Conservation (phyloP, 2,888 invertebrate genomes). For the Crioceris asparagi region DNA sequence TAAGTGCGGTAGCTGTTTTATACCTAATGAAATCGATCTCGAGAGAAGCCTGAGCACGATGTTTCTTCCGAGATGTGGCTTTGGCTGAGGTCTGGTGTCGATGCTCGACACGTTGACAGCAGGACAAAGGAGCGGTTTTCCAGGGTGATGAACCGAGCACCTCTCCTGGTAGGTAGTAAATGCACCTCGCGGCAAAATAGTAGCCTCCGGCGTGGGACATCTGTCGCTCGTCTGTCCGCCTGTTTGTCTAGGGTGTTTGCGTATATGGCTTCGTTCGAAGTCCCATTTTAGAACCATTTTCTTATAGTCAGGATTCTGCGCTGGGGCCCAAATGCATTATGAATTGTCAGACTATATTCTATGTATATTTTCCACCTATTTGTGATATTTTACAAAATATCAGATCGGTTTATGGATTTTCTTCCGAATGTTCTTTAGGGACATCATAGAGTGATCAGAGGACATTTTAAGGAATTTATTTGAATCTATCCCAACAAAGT, state of each 20-base stretch:
- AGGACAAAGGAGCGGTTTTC: slow-evolving; percentile 38
- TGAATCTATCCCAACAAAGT: no score
- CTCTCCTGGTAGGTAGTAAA: slow-evolving; percentile 26
- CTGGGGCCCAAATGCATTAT: no score
- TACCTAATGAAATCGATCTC: slow-evolving; percentile 18
- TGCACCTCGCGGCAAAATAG: slow-evolving; percentile 23
- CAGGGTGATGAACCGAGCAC: slow-evolving; percentile 38
- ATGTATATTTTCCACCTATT: no score
- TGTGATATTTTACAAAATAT: no score
- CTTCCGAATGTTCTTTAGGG: no score
- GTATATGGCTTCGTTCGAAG: background rate
- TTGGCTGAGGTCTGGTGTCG: slow-evolving; percentile 28
- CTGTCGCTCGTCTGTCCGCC: slow-evolving; percentile 16
- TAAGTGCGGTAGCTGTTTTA: no score
- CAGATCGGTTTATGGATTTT: no score
- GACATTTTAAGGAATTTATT: no score
- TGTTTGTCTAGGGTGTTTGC: slow-evolving; percentile 1
- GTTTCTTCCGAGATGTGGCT: no score
- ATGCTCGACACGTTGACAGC: slow-evolving; percentile 35
- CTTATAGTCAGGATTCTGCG: background rate
- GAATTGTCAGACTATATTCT: no score
- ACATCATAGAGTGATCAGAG: no score
- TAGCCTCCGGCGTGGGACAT: background rate
- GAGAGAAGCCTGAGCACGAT: slow-evolving; percentile 26
- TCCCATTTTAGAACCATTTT: background rate